phyloP scores from a whole-genome alignment of 1,140 invertebrate genomes.

The Drosophila melanogaster region DNA sequence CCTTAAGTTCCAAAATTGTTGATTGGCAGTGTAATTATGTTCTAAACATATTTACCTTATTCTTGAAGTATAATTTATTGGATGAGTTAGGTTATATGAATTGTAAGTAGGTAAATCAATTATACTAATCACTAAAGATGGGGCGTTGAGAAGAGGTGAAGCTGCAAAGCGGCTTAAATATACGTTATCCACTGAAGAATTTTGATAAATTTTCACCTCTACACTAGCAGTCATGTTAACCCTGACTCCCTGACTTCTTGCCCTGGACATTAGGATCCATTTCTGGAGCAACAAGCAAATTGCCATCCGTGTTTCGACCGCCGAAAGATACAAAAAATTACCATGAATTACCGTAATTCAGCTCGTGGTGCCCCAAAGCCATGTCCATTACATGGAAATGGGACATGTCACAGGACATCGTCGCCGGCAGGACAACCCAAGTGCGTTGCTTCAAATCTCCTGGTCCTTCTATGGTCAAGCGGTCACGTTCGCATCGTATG shows the following conservation, averaged over 20 bases:
- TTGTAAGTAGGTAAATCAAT: neutral
- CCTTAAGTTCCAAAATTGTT: neutral
- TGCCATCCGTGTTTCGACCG: slow-evolving; percentile 3
- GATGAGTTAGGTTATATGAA: neutral
- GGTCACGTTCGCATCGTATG: slow-evolving; percentile 76
- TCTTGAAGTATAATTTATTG: neutral
- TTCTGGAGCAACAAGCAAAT: slow-evolving; percentile 39
- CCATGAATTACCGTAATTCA: slow-evolving; percentile 80
- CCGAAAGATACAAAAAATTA: slow-evolving; percentile 69
- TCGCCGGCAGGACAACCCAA: slow-evolving; percentile 6
- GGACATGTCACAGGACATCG: slow-evolving; percentile 54
- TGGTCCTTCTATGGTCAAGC: slow-evolving; percentile 49
- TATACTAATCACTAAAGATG: neutral
- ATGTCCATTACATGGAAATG: slow-evolving; percentile 68
- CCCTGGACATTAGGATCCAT: slow-evolving; percentile 25
- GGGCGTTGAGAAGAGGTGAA: neutral
- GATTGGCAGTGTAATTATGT: neutral
- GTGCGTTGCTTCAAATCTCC: slow-evolving; percentile 40
- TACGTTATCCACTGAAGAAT: neutral
- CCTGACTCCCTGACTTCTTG: slow-evolving; percentile 6
- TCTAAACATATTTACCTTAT: neutral
- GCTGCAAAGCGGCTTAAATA: neutral
- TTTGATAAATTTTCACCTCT: neutral
- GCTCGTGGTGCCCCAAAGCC: slow-evolving; percentile 55
- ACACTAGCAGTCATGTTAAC: neutral